phyloP scores from a whole-genome alignment of 2,888 invertebrate genomes.

The Mantis religiosa region DNA sequence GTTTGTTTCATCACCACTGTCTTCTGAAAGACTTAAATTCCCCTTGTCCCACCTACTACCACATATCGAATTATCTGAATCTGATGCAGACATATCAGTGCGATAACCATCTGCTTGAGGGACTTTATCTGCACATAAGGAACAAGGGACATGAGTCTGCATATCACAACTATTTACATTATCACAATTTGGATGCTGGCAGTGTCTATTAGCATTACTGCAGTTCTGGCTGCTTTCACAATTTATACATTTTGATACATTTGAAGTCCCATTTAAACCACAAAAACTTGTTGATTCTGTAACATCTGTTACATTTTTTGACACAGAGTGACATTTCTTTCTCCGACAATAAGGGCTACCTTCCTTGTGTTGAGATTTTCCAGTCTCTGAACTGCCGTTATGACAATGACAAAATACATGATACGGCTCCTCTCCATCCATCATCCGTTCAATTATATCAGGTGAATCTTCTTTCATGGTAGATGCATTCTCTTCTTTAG shows the following conservation, averaged over 20 bases:
- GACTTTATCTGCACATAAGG: not conserved
- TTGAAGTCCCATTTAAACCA: not conserved
- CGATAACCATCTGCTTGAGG: not conserved
- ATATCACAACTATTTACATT: not conserved
- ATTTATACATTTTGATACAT: not conserved
- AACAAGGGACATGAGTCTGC: not conserved
- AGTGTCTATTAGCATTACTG: not conserved
- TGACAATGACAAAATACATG: not conserved
- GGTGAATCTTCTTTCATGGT: slow-evolving; percentile 16
- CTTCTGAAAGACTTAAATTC: slow-evolving; percentile 14
- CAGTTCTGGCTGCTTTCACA: not conserved
- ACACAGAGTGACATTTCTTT: not conserved
- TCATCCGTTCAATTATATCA: slow-evolving; percentile 26
- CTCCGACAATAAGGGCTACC: not conserved
- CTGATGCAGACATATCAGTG: not conserved
- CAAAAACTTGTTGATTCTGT: not conserved
- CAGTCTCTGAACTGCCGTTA: not conserved
- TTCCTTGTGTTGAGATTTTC: not conserved
- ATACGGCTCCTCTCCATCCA: slow-evolving; percentile 31
- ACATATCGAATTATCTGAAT: not conserved
- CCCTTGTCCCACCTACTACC: slow-evolving; percentile 2
- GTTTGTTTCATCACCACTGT: slow-evolving; percentile 29
- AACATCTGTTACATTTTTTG: not conserved
- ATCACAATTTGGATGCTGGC: not conserved
- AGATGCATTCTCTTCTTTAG: not conserved